Base-by-base conservation (phyloP, 2,113 vertebrate genomes). In the Cinclus mexicanus region DNA sequence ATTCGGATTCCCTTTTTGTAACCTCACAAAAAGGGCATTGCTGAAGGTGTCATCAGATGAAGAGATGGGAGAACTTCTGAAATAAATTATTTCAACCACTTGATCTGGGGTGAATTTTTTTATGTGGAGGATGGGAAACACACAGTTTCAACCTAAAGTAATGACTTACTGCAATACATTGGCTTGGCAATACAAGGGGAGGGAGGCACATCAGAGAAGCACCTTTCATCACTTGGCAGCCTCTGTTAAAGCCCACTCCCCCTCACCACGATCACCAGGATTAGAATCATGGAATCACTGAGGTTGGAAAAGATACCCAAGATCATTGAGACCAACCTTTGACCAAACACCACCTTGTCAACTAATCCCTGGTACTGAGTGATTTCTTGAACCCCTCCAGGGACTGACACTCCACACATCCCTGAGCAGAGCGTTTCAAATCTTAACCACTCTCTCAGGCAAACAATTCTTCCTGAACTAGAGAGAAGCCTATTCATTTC, bases 181-280 rank as follows among this genome's bases (percentile, higher is more conserved):
- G 31, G 25, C 69, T 35, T 31, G 67, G 42, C 10, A 6, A 29
- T 26, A 6, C 2, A 8, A 53, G 28, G 42, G 28, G 41, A 76
- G 18, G 16, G 25, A 79, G 25, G 50, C 29, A 44, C 13, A 15
- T 9, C 2, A 12, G 59, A 52, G 57, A 41, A 71, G 15, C 14
- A 49, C 39, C 26, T 74, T 60, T 33, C 65, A 50, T 22, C 39
- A 4, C 19, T 3, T 9, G 12, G 29, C 24, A 87, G 67, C 31
- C 78, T 33, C 6, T 8, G 31, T 20, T 57, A 37, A 39, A 67
- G 35, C n/a, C 26, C n/a, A 21, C 24, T 72, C 52, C 14, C 14
- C 21, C 6, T 7, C 12, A 4, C 33, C 53, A 68, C 0, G 0
- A 52, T 8, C 53, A 37, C 19, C 4, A 1, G 33, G 33, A 50